These are phyloP conservation scores for Megalops atlanticus DNA, from an alignment of 2,113 vertebrate genomes.

Conservation along the genomic window DNA sequence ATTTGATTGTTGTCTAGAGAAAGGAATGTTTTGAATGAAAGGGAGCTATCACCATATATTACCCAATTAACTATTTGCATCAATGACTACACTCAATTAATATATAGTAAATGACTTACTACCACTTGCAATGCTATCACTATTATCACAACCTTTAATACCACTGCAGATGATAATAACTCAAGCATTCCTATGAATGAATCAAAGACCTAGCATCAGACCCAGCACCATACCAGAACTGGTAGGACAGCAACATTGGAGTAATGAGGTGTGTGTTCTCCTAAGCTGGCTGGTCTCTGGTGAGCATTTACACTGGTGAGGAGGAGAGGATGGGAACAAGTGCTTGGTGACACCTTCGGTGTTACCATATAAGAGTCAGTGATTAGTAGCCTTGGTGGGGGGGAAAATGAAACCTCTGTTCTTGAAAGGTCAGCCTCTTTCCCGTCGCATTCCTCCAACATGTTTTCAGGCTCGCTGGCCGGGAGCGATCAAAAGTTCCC, in stretches of 20 bases:
- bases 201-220: neutral
- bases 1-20: neutral
- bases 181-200: neutral
- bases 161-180: neutral
- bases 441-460: conserved; percentile 58
- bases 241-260: neutral
- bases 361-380: conserved; percentile 10
- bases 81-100: neutral
- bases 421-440: conserved; percentile 65
- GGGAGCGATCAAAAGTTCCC: conserved; percentile 63
- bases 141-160: neutral
- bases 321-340: neutral
- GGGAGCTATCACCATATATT: neutral
- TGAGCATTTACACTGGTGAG: neutral
- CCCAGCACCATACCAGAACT: neutral
- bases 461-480: conserved; percentile 42
- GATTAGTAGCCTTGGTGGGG: conserved; percentile 25
- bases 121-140: neutral
- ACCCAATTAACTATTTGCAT: neutral
- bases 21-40: neutral
- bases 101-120: neutral
- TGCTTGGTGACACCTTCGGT: conserved; percentile 31
- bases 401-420: conserved; percentile 50
- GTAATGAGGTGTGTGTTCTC: neutral
- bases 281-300: neutral